Base-by-base conservation (phyloP, 1,140 invertebrate species). In the Euwallacea fornicatus region DNA sequence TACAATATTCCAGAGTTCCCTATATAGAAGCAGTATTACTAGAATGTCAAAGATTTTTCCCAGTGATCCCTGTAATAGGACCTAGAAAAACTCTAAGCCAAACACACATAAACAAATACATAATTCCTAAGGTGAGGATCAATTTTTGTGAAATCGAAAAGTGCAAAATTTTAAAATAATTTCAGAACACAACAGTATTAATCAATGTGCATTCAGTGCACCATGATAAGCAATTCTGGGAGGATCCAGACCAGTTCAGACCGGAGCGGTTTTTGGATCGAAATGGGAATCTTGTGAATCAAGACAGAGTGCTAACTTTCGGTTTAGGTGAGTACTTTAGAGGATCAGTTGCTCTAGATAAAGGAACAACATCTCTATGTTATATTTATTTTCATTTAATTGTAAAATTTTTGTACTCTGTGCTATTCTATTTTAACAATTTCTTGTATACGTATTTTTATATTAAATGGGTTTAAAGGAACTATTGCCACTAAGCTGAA, bases 261-360 rank as follows among this genome's bases (percentile, higher is more conserved):
- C 92, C 92, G 0, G 88, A 93, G 76, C 80, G 92, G 74, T 93
- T 93, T 80, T 78, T 91, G 11, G 84, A 89, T 46, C 79, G 84
- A 59, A 80, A 85, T 43, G 89, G 88, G n/a, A 83, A 86, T 69
- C 80, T 87, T 16, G 56, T 83, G 0, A 80, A 84, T 53, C 83
- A 84, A 43, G 84, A 87, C 50, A 87, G 88, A 69, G 83, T 88
- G n/a, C 84, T 90, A 66, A 87, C 90, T 16, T 93, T 93, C 81
- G 89, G 90, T 53, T 79, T 85, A 66, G 91, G 91, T 93, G 83
- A 83, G 71, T 70, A 33, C 21, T 33, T 33, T 2, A 33, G 1
- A 4, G 21, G 21, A 33, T 33, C 21, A 33, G 21, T 33, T 33
- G 4, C 21, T 4, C 21, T 33, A 33, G 21, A 33, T 33, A 4